Evolutionary conservation across 2,797 vertebrate genomes (phyloP), one percentile per base, ranked within the genome.

Genomic region (Pseudomugil gertrudae): DNA sequence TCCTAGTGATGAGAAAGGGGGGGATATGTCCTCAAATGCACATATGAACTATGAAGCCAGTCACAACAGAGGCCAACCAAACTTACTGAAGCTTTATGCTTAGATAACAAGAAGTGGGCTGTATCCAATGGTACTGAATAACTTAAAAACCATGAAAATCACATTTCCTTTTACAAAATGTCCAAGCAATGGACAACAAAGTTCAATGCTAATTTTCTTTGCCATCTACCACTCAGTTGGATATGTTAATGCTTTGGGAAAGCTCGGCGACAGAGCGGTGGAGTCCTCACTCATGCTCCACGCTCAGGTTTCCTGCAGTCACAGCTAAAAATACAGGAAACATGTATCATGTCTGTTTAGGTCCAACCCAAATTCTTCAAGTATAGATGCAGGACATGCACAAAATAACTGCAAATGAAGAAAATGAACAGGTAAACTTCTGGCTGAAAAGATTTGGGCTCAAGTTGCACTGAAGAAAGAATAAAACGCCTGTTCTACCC

Each of bases 291-390:
- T 57, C 78, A 68, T 50, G 69, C 79, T 87, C 56, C 74, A 58
- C 73, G 81, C 91, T 92, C 91, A 84, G 68, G 86, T 93, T 89
- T 92, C 90, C 78, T 57, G 78, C 83, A 78, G 85, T 81, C 79
- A 77, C 13, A 58, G 86, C 90, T 93, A 92, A 91, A 93, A 92
- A 92, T 93, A 93, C 63, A 85, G 67, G 81, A 90, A 86, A 80
- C 77, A 84, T 84, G 83, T 67, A 87, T 89, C 84, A 69, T 79
- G 76, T 79, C 76, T 86, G 75, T 81, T 76, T 87, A 66, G 77
- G 74, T 74, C 80, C 17, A 58, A 50, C 72, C 64, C 58, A 74
- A 67, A 83, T 89, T 87, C 76, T 66, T 74, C 10, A 47, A 40
- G 61, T 69, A 66, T 73, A 76, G 45, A 66, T 64, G 66, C 23